Percentiles rank a stretch among this genome's conserved stretches.
phyloP scores from a whole-genome alignment of 53 echinoderm and acorn worm species.

The Echinarachnius parma region DNA sequence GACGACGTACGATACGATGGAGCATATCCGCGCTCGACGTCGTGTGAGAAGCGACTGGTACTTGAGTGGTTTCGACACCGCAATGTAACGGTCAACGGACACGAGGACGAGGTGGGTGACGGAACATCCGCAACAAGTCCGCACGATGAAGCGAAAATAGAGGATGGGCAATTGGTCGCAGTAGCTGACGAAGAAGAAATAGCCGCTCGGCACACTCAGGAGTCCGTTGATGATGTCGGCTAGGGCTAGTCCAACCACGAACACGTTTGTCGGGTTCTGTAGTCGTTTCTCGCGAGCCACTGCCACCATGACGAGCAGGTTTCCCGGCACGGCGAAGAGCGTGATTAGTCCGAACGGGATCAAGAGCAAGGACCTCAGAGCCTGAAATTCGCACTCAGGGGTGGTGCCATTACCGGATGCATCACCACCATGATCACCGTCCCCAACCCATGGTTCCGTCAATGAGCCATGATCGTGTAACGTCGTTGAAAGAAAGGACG shows the following conservation, averaged over 20 bases:
- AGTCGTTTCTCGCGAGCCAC: conserved; percentile 4
- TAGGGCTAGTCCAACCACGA: conserved; percentile 23
- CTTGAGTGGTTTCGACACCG: conserved; percentile 26
- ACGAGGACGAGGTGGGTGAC: conserved; percentile 29
- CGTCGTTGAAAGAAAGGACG: too few species aligned
- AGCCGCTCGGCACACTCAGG: conserved; percentile 15
- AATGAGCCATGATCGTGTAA: too few species aligned
- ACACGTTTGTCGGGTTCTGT: conserved; percentile 6
- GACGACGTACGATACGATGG: neutral
- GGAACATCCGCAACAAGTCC: conserved; percentile 27
- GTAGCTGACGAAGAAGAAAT: conserved; percentile 36
- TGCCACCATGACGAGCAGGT: conserved; percentile 27
- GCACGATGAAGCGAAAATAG: conserved; percentile 23
- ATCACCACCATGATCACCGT: too few species aligned
- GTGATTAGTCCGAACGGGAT: conserved; percentile 19
- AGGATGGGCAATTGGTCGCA: conserved; percentile 11
- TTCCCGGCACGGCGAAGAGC: conserved; percentile 16
- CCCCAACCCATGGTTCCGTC: too few species aligned
- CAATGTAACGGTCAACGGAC: conserved; percentile 18
- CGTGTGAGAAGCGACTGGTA: conserved; percentile 26
- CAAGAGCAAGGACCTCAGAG: conserved; percentile 2
- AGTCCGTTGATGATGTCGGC: conserved; percentile 24
- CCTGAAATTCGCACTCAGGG: conserved; percentile 6
- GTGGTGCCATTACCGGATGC: neutral
- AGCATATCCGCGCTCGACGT: conserved; percentile 5